A percentile compares a stretch with the other conserved stretches of the same genome.
Evolutionary conservation across 2,797 vertebrate species (phyloP).

Genomic region (Poeciliopsis infans): DNA sequence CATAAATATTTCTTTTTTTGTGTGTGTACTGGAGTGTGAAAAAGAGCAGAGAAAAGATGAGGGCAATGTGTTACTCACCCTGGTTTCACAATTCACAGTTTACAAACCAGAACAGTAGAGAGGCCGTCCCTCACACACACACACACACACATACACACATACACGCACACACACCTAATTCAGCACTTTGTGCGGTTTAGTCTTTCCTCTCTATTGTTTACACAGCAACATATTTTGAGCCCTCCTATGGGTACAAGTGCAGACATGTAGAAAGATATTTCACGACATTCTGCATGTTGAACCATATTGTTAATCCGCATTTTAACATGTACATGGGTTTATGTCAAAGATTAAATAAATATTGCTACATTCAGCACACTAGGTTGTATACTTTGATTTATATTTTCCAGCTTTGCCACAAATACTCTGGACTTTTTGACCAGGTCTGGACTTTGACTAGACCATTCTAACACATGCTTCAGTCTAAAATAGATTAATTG

Average conservation of each 20-base stretch:
- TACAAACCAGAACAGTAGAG: conserved; percentile 63
- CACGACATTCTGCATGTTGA: not conserved
- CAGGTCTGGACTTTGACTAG: not conserved
- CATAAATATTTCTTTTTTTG: conserved; percentile 3
- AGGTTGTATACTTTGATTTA: not conserved
- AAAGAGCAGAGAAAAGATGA: conserved; percentile 7
- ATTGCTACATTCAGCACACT: not conserved
- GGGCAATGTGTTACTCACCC: conserved; percentile 53
- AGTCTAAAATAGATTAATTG: no score
- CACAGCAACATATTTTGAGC: conserved; percentile 46
- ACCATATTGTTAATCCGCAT: not conserved
- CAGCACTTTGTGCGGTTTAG: conserved; percentile 55
- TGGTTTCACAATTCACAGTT: conserved; percentile 66
- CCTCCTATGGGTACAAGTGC: not conserved
- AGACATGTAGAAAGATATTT: not conserved
- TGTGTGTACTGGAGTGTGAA: not conserved
- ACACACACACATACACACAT: no score
- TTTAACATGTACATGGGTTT: not conserved
- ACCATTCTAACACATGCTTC: no score
- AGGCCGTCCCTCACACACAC: not conserved
- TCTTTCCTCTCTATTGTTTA: conserved; percentile 66
- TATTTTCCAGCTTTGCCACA: not conserved
- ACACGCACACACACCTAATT: conserved; percentile 21
- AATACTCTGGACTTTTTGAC: not conserved
- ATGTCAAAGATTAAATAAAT: not conserved